Evolutionary conservation across 2,797 vertebrate species (phyloP).

Genomic region (Bradypodion ventrale): DNA sequence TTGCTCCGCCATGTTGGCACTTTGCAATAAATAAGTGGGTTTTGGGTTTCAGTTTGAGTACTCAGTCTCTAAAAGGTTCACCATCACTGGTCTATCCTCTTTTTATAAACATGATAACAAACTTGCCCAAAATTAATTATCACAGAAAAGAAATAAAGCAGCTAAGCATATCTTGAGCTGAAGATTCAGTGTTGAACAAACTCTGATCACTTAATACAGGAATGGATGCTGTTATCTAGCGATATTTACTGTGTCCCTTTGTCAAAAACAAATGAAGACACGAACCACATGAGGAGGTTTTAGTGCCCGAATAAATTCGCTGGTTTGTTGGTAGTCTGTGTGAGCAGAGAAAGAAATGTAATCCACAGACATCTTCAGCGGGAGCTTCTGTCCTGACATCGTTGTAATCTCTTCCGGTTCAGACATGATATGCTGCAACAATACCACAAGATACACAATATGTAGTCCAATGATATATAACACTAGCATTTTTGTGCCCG

Average conservation of each 20-base stretch:
- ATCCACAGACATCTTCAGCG: constrained; percentile 97
- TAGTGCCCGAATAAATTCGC: constrained; percentile 94
- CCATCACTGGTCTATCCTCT: too few species aligned
- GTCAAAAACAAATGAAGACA: constrained; percentile 33
- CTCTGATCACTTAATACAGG: background rate
- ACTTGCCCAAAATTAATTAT: background rate
- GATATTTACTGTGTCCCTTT: background rate
- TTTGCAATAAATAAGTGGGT: too few species aligned
- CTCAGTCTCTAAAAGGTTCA: too few species aligned
- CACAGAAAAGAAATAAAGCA: too few species aligned
- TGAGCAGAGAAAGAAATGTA: constrained; percentile 98
- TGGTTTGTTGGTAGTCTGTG: constrained; percentile 97
- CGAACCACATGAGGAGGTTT: constrained; percentile 96
- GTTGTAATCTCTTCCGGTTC: constrained; percentile 95
- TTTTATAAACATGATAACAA: background rate
- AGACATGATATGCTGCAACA: constrained; percentile 93
- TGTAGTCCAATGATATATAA: background rate
- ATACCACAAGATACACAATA: constrained; percentile 8
- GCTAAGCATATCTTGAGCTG: too few species aligned
- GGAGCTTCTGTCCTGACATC: constrained; percentile 95
- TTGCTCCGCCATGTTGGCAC: too few species aligned
- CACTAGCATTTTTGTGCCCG: too few species aligned
- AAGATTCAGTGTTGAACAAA: too few species aligned
- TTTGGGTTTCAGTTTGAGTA: too few species aligned
- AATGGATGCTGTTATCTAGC: background rate